phyloP scores from a whole-genome alignment of 2,888 invertebrate genomes.

The Drosophila borealis region DNA sequence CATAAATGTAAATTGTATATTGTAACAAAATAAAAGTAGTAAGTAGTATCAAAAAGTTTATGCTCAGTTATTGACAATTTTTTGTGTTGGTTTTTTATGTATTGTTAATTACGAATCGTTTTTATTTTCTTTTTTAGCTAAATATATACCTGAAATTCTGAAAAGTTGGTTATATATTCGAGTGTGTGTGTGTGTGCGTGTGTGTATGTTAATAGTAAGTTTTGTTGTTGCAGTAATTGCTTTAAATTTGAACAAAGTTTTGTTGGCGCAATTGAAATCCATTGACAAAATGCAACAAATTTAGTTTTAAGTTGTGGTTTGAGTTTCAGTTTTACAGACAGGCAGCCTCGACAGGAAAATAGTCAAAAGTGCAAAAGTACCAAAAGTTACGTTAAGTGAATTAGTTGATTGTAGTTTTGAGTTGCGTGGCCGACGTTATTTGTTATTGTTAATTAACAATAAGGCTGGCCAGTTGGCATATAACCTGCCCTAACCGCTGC shows the following conservation, averaged over 20 bases:
- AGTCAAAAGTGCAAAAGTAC: conserved; percentile 55
- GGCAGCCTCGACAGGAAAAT: conserved; percentile 44
- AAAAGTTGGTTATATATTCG: conserved; percentile 40
- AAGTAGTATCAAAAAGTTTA: conserved; percentile 81
- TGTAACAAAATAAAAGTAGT: conserved; percentile 77
- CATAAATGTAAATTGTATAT: conserved; percentile 75
- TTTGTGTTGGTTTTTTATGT: conserved; percentile 26
- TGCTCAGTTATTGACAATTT: conserved; percentile 65
- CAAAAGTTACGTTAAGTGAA: conserved; percentile 39
- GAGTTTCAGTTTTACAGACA: conserved; percentile 33
- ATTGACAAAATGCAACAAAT: conserved; percentile 78
- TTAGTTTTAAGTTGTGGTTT: conserved; percentile 12
- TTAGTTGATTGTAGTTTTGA: conserved; percentile 34
- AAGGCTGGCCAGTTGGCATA: conserved; percentile 23
- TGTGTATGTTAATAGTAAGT: conserved; percentile 43
- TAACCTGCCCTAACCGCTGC: conserved; percentile 40
- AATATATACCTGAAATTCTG: conserved; percentile 54
- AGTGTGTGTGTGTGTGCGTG: not conserved
- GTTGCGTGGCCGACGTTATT: conserved; percentile 24
- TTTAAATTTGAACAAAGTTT: conserved; percentile 80
- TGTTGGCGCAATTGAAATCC: conserved; percentile 60
- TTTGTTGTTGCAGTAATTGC: conserved; percentile 77
- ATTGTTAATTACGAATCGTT: conserved; percentile 25
- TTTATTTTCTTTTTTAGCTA: conserved; percentile 31
- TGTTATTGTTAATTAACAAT: not conserved